Conservation (phyloP, 53 echinoderm and acorn worm species). For the Mesocentrotus franciscanus region DNA sequence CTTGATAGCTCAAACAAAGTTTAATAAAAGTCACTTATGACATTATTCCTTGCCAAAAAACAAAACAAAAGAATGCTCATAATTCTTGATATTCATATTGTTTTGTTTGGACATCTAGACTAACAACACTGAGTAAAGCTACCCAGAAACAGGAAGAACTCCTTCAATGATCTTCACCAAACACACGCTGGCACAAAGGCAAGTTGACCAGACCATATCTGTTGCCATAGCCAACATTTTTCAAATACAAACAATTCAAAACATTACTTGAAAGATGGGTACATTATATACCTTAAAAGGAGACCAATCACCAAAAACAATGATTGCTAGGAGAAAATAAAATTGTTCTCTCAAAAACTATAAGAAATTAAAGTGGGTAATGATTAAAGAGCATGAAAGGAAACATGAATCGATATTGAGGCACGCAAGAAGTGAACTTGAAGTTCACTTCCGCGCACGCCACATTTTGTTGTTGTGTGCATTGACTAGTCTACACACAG, state of each 20-base stretch:
- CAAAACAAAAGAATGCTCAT: background rate
- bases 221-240: conserved; percentile 2
- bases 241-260: conserved; percentile 29
- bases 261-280: background rate
- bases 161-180: conserved; percentile 2
- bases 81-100: conserved; percentile 8
- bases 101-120: conserved; percentile 1
- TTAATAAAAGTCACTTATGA: conserved; percentile 25
- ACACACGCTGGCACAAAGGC: conserved; percentile 15
- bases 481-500: background rate
- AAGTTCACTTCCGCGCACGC: background rate
- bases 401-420: background rate
- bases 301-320: no score
- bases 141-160: conserved; percentile 43
- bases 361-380: background rate
- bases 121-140: background rate
- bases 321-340: background rate
- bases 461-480: background rate
- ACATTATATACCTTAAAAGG: background rate
- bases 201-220: background rate
- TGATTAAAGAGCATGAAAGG: background rate
- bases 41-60: conserved; percentile 18
- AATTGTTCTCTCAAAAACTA: background rate
- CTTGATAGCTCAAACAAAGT: background rate
- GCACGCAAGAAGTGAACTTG: background rate